Evolutionary conservation across 2,797 vertebrate species (phyloP).

Genomic region (Uromys caudimaculatus): DNA sequence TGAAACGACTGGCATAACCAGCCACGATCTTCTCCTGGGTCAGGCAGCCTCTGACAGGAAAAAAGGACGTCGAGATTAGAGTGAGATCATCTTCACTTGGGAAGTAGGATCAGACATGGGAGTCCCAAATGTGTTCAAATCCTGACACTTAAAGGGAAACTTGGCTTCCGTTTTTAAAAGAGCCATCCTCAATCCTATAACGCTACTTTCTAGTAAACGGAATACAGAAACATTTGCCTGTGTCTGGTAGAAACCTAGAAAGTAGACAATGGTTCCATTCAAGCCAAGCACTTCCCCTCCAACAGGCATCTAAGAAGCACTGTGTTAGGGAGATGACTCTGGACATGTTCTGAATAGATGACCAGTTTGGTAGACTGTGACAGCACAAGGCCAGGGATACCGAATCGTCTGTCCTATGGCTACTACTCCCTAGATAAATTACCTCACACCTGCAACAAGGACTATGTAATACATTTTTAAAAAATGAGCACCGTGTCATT

Average conservation of each 20-base stretch:
- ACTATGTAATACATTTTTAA: background rate
- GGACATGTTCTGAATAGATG: background rate
- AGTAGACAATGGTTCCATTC: background rate
- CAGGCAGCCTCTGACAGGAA: slow-evolving; percentile 93
- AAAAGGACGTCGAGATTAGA: background rate
- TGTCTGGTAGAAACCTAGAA: slow-evolving; percentile 26
- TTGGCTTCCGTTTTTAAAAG: background rate
- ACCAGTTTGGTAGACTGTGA: background rate
- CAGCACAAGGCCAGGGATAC: background rate
- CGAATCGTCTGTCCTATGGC: background rate
- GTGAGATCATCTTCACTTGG: background rate
- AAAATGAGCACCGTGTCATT: background rate
- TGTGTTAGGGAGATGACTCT: background rate
- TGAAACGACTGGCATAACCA: slow-evolving; percentile 94
- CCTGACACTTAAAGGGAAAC: background rate
- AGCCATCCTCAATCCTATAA: background rate
- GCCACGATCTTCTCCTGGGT: slow-evolving; percentile 99
- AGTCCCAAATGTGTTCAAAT: background rate
- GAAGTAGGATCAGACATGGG: background rate
- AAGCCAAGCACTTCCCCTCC: background rate
- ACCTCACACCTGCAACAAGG: background rate
- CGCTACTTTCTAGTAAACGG: background rate
- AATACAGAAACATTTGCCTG: background rate
- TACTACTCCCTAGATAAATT: background rate
- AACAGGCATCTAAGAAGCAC: background rate